Conservation (phyloP, 1,140 invertebrate species). For the Melipona quadrifasciata region DNA sequence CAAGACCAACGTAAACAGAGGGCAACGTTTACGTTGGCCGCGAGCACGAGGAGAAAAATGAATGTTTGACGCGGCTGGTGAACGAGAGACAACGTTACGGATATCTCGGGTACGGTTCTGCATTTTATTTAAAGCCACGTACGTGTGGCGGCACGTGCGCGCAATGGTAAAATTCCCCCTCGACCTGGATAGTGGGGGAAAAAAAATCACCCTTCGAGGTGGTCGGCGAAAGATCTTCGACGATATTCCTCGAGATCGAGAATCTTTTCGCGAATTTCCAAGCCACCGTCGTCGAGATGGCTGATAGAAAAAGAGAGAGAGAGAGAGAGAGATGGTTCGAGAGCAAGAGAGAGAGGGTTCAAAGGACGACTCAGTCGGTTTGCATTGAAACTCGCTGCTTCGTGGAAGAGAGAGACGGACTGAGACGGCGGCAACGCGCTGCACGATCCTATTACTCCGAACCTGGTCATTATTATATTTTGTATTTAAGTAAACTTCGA, state of each 20-base stretch:
- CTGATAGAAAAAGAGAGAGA: background rate
- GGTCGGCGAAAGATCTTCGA: background rate
- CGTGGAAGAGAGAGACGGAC: background rate
- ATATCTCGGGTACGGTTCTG: background rate
- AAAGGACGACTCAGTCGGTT: conserved; percentile 42
- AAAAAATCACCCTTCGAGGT: background rate
- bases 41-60: background rate
- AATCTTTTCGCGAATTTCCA: background rate
- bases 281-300: background rate
- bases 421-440: conserved; percentile 11
- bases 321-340: background rate
- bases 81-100: background rate
- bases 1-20: background rate
- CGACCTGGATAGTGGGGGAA: background rate
- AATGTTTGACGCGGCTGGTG: conserved; percentile 2
- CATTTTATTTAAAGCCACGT: conserved; percentile 1
- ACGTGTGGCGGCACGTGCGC: background rate
- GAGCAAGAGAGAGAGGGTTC: background rate
- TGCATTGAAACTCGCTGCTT: conserved; percentile 57
- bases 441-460: conserved; percentile 52
- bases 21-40: background rate
- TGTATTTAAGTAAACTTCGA: conserved; percentile 66
- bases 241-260: background rate
- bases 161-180: background rate
- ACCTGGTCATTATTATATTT: conserved; percentile 63